phyloP scores from a whole-genome alignment of 2,888 invertebrate species.

The Drosophila infuscata region DNA sequence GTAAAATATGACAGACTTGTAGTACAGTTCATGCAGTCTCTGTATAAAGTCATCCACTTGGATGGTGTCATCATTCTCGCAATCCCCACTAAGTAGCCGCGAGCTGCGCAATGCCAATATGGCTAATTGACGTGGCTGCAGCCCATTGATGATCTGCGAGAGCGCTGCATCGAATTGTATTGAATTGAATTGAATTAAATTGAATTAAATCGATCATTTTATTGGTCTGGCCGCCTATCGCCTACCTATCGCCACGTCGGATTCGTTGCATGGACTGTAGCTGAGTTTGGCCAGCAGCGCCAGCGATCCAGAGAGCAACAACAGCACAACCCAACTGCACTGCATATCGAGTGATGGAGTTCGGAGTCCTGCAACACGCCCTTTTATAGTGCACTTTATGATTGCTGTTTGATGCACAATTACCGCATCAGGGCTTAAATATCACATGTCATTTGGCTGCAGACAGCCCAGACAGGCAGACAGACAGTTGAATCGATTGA shows the following conservation, averaged over 20 bases:
- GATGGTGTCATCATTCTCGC: conserved; percentile 54
- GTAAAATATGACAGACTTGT: conserved; percentile 82
- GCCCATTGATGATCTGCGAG: conserved; percentile 82
- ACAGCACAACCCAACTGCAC: conserved; percentile 7
- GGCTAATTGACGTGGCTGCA: conserved; percentile 77
- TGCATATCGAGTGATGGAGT: conserved; percentile 19
- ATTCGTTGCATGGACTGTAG: conserved; percentile 61
- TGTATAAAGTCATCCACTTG: conserved; percentile 83
- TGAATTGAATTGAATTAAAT: conserved; percentile 5
- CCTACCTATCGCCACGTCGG: conserved; percentile 78
- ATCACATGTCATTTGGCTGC: conserved; percentile 69
- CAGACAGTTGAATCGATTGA: neutral
- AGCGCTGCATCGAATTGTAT: conserved; percentile 68
- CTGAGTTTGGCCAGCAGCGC: conserved; percentile 21
- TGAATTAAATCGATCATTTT: conserved; percentile 8
- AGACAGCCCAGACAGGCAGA: conserved; percentile 21
- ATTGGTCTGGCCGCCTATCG: conserved; percentile 6
- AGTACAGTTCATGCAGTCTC: conserved; percentile 77
- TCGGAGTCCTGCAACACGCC: conserved; percentile 5
- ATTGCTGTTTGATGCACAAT: conserved; percentile 71
- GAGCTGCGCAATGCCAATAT: conserved; percentile 66
- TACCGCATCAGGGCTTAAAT: conserved; percentile 76
- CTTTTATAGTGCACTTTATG: conserved; percentile 57
- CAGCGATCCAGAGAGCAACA: conserved; percentile 13
- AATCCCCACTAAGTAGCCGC: conserved; percentile 23